Conservation (phyloP, 2,113 vertebrate species). For the rat (Rattus norvegicus) region GRCr8 NC_086022.1:111886001-111886500, state of each 20-base stretch:
- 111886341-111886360: neutral
- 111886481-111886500: neutral
- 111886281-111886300: neutral
- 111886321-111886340: neutral
- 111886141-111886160: neutral
- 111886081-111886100: neutral
- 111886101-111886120: neutral
- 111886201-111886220: neutral
- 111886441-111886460: neutral
- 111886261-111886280: neutral
- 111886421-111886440: neutral
- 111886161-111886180: neutral
- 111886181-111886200: constrained; percentile 3
- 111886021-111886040: neutral
- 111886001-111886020: neutral
- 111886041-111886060: neutral
- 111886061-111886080: neutral
- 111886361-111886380: neutral
- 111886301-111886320: neutral
- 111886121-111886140: neutral
- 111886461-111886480: neutral
- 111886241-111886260: neutral
- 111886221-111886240: neutral
- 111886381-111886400: neutral
- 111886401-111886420: neutral